Percentiles rank a stretch among this genome's conserved stretches.
Conservation (phyloP, 2,888 invertebrate genomes). For the Trichogramma dendrolimi region DNA sequence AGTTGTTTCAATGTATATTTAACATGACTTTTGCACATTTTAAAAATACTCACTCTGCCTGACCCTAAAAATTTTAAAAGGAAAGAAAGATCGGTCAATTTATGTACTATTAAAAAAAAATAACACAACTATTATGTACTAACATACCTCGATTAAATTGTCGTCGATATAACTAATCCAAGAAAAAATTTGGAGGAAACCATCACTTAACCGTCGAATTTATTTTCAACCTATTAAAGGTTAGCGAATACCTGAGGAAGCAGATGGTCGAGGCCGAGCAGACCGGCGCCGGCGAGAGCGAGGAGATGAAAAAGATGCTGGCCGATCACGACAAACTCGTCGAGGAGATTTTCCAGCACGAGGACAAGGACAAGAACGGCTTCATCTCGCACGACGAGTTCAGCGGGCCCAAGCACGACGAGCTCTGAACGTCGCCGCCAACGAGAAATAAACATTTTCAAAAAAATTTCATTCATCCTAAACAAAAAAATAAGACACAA, state of each 20-base stretch:
- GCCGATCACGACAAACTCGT: slow-evolving; percentile 89
- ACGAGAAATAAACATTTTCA: not conserved
- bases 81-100: no score
- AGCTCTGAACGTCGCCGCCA: slow-evolving; percentile 63
- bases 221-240: slow-evolving; percentile 55
- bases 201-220: no score
- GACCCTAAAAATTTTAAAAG: no score
- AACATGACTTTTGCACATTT: no score
- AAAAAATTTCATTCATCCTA: not conserved
- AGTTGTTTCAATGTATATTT: no score
- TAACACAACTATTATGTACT: no score
- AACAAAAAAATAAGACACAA: not conserved
- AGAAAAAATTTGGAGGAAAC: no score
- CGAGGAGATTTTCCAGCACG: slow-evolving; percentile 95
- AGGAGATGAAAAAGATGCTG: slow-evolving; percentile 77
- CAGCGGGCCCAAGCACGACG: slow-evolving; percentile 96
- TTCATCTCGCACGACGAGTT: slow-evolving; percentile 94
- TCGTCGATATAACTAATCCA: no score
- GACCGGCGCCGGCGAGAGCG: slow-evolving; percentile 59
- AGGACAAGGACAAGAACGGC: slow-evolving; percentile 94
- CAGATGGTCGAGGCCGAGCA: slow-evolving; percentile 80
- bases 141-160: no score
- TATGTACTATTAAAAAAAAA: no score
- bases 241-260: slow-evolving; percentile 86
- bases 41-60: no score